phyloP scores from a whole-genome alignment of 2,113 vertebrate genomes.

The Ailuropoda melanoleuca region DNA sequence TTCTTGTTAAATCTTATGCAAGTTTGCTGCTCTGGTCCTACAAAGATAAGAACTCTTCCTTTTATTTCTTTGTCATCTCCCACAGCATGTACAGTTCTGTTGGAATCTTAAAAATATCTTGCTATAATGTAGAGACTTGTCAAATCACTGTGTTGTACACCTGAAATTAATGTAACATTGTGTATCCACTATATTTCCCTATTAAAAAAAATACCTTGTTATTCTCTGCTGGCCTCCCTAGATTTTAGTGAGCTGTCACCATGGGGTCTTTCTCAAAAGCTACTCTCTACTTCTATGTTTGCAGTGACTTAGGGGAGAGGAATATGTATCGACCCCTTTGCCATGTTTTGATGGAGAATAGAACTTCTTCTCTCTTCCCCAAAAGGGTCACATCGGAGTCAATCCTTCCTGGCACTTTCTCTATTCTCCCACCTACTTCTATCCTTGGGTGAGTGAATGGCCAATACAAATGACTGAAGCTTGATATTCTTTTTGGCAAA shows the following conservation, averaged over 20 bases:
- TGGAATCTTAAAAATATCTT: background rate
- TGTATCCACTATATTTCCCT: background rate
- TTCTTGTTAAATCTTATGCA: background rate
- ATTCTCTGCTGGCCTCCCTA: background rate
- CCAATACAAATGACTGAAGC: background rate
- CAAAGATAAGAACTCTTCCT: background rate
- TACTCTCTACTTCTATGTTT: background rate
- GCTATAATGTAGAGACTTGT: background rate
- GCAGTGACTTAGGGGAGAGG: background rate
- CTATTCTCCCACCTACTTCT: background rate
- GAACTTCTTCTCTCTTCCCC: background rate
- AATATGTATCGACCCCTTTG: background rate
- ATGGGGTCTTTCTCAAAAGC: background rate
- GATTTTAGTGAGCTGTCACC: background rate
- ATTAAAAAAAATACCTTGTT: background rate
- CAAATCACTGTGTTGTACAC: background rate
- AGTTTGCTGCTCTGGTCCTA: background rate
- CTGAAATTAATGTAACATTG: background rate
- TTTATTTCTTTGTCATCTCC: constrained; percentile 13
- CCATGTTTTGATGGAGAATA: background rate
- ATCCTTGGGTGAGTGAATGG: background rate
- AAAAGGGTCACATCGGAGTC: background rate
- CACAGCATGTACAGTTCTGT: background rate
- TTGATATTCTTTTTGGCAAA: background rate
- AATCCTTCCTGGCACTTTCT: background rate